phyloP scores from a whole-genome alignment of 2,113 vertebrate genomes.

The Tragelaphus buxtoni region DNA sequence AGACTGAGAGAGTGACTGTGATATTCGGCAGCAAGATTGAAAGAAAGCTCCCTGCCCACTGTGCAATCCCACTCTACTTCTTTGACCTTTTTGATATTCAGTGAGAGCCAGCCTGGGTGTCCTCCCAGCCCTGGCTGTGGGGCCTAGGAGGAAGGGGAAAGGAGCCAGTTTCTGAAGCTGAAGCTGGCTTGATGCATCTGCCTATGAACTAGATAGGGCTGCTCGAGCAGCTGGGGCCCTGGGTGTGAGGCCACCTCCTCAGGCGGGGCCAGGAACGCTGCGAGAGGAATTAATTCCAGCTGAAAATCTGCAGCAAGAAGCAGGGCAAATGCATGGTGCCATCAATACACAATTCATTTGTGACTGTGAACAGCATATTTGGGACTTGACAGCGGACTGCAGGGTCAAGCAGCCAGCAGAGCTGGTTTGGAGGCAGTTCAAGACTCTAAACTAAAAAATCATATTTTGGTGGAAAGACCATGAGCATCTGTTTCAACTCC shows the following conservation, averaged over 20 bases:
- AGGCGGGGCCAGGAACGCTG: neutral
- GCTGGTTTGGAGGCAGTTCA: slow-evolving; percentile 57
- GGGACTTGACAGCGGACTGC: slow-evolving; percentile 43
- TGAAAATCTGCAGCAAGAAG: slow-evolving; percentile 49
- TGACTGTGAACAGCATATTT: slow-evolving; percentile 52
- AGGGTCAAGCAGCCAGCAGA: slow-evolving; percentile 60
- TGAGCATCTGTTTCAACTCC: slow-evolving; percentile 62
- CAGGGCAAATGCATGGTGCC: slow-evolving; percentile 41
- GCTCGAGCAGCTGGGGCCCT: neutral
- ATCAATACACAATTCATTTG: slow-evolving; percentile 66
- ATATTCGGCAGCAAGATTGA: neutral
- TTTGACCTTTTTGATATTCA: slow-evolving; percentile 33
- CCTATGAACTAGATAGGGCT: neutral
- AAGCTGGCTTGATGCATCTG: neutral
- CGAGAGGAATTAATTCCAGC: slow-evolving; percentile 22
- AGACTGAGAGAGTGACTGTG: neutral
- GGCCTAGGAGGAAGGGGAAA: neutral
- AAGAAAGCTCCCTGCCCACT: neutral
- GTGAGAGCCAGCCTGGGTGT: neutral
- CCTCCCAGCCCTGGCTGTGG: neutral
- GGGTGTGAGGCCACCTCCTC: neutral
- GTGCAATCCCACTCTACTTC: neutral
- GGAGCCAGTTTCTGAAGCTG: neutral
- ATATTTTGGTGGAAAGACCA: slow-evolving; percentile 28
- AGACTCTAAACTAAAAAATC: slow-evolving; percentile 49